Evolutionary conservation across 92 coral and sea anemone species (phyloP), one percentile per base, ranked within the genome.

Genomic region (Zoanthus solanderi): DNA sequence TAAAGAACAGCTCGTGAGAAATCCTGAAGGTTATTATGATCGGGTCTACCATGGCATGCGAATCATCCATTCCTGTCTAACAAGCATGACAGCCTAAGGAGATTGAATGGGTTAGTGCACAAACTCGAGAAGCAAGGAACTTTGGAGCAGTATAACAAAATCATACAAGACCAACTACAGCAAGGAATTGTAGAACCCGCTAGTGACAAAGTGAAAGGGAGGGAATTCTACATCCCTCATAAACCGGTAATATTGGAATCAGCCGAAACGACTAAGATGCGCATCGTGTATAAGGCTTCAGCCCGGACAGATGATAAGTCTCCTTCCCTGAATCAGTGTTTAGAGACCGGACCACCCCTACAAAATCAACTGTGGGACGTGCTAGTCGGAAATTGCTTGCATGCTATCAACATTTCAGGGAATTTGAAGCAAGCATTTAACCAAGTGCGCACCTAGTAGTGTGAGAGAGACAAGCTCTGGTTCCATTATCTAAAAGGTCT

Each of bases 241-340:
- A 85, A 74, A 17, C 54, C 68, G 53, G 71, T 85, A 11, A 45
- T 75, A 9, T 67, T 56, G 29, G 67, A 85, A 23, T 72, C 88
- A 16, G 81, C 88, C 31, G 82, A 46, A 31, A 82, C 60, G 9
- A 82, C 75, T 10, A 61, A 61, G 75, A 47, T 82, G 30, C 74
- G 76, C 37, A 63, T 82, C 44, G 57, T 82, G 6, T 82, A 82
- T 45, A 31, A 82, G 5, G 86, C 76, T 6, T 82, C 86, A 82
- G 86, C 76, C 13, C 86, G 57, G 29, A 78, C 87, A 48, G 45
- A 14, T 66, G 87, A 69, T 12, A 34, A 83, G 63, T 17, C 76
- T n/a, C 89, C 89, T 0, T 87, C 89, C 4, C 63, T 87, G 50
- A 87, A 87, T 72, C 75, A 87, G 23, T 87, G 89, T 73, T 71